phyloP scores from a whole-genome alignment of 2,888 invertebrate species.

The Phortica magna region DNA sequence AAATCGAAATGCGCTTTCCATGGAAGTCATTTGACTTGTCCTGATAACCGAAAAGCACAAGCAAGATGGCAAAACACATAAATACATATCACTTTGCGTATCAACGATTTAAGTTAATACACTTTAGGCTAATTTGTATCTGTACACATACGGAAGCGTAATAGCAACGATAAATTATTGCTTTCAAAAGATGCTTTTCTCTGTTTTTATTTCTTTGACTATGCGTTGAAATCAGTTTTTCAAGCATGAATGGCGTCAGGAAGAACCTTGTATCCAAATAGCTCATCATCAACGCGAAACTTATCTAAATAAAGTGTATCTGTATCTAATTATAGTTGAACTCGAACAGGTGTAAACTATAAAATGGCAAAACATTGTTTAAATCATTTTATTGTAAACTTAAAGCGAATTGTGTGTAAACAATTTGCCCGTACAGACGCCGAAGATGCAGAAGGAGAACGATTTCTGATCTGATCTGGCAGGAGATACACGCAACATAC shows the following conservation, averaged over 20 bases:
- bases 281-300: slow-evolving; percentile 2
- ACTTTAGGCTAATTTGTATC: no score
- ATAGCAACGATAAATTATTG: slow-evolving; percentile 23
- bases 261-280: slow-evolving; percentile 21
- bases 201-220: background rate
- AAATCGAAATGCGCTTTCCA: no score
- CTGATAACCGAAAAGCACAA: no score
- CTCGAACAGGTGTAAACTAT: slow-evolving; percentile 71
- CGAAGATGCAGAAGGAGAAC: no score
- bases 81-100: no score
- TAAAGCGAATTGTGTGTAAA: slow-evolving; percentile 27
- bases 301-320: slow-evolving; percentile 25
- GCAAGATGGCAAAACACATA: no score
- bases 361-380: slow-evolving; percentile 69
- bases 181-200: slow-evolving; percentile 1
- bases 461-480: no score
- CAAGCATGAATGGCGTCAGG: slow-evolving; percentile 18
- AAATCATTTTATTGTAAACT: slow-evolving; percentile 60
- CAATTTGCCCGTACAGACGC: background rate
- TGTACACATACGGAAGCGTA: slow-evolving; percentile 20
- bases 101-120: no score
- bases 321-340: slow-evolving; percentile 65
- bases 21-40: no score
- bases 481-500: no score
- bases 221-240: no score